These are phyloP conservation scores for Cyclina sinensis DNA, from an alignment of 1,140 invertebrate genomes.

Conservation along the genomic window DNA sequence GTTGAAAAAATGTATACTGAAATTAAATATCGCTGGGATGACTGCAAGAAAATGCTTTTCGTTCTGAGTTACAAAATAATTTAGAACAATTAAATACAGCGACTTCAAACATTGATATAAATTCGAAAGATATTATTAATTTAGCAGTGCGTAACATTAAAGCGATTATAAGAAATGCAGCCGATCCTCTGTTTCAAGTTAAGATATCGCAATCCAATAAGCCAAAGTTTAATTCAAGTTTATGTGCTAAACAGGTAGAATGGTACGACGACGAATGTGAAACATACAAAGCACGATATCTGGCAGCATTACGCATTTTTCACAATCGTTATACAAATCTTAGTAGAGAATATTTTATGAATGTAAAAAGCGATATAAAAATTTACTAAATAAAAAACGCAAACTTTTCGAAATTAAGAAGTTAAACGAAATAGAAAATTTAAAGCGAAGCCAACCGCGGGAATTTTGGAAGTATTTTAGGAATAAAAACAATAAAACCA, in stretches of 20 bases:
- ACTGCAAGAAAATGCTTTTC: neutral
- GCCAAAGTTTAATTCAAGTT: neutral
- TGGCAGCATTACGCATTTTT: neutral
- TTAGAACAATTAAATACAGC: neutral
- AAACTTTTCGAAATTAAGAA: neutral
- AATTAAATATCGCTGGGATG: neutral
- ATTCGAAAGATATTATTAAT: neutral
- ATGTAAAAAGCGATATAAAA: neutral
- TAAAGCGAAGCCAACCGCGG: neutral
- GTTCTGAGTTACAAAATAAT: neutral
- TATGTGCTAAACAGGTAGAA: neutral
- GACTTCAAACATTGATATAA: neutral
- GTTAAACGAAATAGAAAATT: neutral
- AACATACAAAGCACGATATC: neutral
- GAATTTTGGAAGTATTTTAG: conserved; percentile 28
- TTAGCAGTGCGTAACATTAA: neutral
- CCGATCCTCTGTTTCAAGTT: neutral
- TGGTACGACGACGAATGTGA: conserved; percentile 15
- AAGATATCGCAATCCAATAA: neutral
- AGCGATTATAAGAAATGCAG: neutral
- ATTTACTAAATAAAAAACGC: neutral
- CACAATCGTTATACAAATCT: neutral
- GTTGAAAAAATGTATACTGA: too few species aligned
- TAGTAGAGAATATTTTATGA: neutral
- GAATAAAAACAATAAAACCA: too few species aligned